A percentile compares a stretch with the other conserved stretches of the same genome.
Conservation (phyloP, 1,140 invertebrate species). For the Caenorhabditis tropicalis region DNA sequence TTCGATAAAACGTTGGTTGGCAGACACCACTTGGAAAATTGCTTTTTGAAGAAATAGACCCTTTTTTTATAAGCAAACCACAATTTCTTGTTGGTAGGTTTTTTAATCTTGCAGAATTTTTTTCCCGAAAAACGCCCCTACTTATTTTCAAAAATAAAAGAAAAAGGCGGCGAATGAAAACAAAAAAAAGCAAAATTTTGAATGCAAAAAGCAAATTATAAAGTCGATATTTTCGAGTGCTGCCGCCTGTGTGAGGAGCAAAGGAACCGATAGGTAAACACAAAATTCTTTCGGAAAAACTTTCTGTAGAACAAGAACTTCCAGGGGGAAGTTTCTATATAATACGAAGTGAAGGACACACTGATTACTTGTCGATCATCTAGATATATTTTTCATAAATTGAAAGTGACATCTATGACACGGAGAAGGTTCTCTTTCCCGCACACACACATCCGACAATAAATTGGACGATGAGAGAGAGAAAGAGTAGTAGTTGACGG, state of each 20-base stretch:
- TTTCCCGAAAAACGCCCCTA: no score
- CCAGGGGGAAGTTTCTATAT: no score
- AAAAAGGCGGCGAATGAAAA: not conserved
- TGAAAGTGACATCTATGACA: constrained; percentile 24
- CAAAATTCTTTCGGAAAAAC: not conserved
- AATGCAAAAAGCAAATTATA: not conserved
- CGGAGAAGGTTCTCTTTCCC: not conserved
- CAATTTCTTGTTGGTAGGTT: no score
- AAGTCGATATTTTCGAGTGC: constrained; percentile 18
- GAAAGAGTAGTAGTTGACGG: not conserved
- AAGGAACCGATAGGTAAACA: not conserved
- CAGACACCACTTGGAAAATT: no score
- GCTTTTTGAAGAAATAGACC: no score
- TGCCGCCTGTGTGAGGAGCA: not conserved
- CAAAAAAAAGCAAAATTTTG: not conserved
- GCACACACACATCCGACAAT: not conserved
- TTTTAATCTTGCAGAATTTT: no score
- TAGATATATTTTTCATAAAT: constrained; percentile 15
- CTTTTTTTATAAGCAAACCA: no score
- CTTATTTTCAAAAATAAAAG: no score
- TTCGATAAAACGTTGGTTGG: no score
- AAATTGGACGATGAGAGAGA: constrained; percentile 1
- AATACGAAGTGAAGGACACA: no score
- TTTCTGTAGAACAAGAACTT: constrained; percentile 15
- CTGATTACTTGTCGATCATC: no score